These are phyloP conservation scores for Marisa cornuarietis DNA, from an alignment of 1,140 invertebrate species.

Conservation along the genomic window DNA sequence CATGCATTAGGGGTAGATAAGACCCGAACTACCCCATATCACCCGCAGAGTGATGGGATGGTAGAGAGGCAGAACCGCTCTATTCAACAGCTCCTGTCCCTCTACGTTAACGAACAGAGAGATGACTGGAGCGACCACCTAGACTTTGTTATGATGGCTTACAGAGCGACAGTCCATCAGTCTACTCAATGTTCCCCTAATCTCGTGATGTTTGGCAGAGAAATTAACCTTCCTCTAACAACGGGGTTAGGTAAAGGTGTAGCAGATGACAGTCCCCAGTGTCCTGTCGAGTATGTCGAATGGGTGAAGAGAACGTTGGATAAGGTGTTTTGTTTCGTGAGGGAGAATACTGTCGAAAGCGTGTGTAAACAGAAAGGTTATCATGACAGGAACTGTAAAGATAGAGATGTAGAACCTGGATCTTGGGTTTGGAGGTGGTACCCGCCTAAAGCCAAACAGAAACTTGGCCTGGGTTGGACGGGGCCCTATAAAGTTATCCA, in stretches of 20 bases:
- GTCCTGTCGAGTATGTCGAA: conserved; percentile 12
- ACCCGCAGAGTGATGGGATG: conserved; percentile 41
- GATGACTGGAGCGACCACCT: conserved; percentile 40
- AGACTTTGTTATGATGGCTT: conserved; percentile 31
- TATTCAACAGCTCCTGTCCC: conserved; percentile 25
- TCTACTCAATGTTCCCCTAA: conserved; percentile 40
- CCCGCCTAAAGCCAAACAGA: too few relatives aligned
- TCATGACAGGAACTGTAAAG: conserved; percentile 27
- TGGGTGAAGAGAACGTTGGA: conserved; percentile 21
- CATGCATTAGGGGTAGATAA: conserved; percentile 35
- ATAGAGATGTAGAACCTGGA: conserved; percentile 8
- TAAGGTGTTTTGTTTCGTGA: conserved; percentile 11
- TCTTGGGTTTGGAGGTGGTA: conserved; percentile 35
- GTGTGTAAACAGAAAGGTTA: conserved; percentile 25
- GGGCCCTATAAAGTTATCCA: too few relatives aligned
- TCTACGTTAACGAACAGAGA: conserved; percentile 25
- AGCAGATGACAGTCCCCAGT: conserved; percentile 8
- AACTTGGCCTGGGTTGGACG: too few relatives aligned
- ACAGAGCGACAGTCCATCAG: conserved; percentile 29
- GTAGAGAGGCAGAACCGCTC: conserved; percentile 47
- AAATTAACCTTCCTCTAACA: too few relatives aligned
- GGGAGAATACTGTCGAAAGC: not conserved
- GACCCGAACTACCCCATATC: conserved; percentile 39
- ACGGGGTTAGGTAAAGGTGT: conserved; percentile 25
- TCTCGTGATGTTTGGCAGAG: too few relatives aligned